These are phyloP conservation scores for Linnaemya vulpina DNA, from an alignment of 2,888 invertebrate genomes.

Conservation along the genomic window DNA sequence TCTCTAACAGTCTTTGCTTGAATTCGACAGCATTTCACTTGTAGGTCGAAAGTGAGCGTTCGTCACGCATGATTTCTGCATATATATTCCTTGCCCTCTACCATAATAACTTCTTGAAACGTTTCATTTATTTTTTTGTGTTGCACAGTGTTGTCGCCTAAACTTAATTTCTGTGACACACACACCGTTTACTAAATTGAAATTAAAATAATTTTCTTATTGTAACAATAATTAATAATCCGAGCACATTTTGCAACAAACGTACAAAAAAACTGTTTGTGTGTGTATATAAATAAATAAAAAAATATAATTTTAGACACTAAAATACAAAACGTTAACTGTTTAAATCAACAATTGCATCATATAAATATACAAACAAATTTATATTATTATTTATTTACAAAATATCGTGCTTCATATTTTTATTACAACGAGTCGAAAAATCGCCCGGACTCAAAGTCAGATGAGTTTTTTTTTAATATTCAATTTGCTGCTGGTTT, in stretches of 20 bases:
- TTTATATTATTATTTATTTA: conserved; percentile 1
- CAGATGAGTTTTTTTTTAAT: conserved; percentile 18
- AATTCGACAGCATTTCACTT: too few species aligned
- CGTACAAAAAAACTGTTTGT: neutral
- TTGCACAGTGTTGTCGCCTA: neutral
- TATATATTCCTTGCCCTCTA: too few species aligned
- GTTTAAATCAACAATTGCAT: conserved; percentile 43
- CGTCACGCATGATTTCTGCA: too few species aligned
- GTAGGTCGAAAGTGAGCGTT: too few species aligned
- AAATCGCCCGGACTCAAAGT: conserved; percentile 42
- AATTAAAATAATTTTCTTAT: neutral
- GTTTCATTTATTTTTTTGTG: too few species aligned
- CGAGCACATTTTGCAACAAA: conserved; percentile 35
- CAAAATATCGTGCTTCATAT: neutral
- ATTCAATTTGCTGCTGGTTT: conserved; percentile 9
- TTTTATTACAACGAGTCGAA: conserved; percentile 17
- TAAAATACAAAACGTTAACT: conserved; percentile 40
- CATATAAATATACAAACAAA: conserved; percentile 23
- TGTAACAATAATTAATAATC: conserved; percentile 38
- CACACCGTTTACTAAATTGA: neutral
- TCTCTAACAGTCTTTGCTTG: too few species aligned
- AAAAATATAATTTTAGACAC: neutral
- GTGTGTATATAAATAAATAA: neutral
- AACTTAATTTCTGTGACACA: neutral
- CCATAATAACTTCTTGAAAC: too few species aligned